Evolutionary conservation across 2,113 vertebrate species (phyloP).

Genomic region (mouse (Mus musculus)): GRCm39 chr13:46346001-46346500

Average conservation of each 20-base stretch:
- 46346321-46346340: slow-evolving; percentile 45
- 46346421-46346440: slow-evolving; percentile 57
- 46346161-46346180: slow-evolving; percentile 17
- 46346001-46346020: neutral
- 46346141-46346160: neutral
- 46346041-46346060: neutral
- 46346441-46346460: slow-evolving; percentile 59
- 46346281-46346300: slow-evolving; percentile 56
- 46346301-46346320: slow-evolving; percentile 38
- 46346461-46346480: slow-evolving; percentile 69
- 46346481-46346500: slow-evolving; percentile 38
- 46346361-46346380: slow-evolving; percentile 71
- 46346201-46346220: neutral
- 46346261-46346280: neutral
- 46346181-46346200: neutral
- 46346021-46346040: slow-evolving; percentile 13
- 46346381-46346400: slow-evolving; percentile 67
- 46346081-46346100: neutral
- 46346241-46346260: neutral
- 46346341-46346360: slow-evolving; percentile 55
- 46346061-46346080: neutral
- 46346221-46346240: neutral
- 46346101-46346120: neutral
- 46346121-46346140: too few relatives aligned
- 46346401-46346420: slow-evolving; percentile 59